Conservation (phyloP, 2,113 vertebrate genomes). For the Ameiurus melas region DNA sequence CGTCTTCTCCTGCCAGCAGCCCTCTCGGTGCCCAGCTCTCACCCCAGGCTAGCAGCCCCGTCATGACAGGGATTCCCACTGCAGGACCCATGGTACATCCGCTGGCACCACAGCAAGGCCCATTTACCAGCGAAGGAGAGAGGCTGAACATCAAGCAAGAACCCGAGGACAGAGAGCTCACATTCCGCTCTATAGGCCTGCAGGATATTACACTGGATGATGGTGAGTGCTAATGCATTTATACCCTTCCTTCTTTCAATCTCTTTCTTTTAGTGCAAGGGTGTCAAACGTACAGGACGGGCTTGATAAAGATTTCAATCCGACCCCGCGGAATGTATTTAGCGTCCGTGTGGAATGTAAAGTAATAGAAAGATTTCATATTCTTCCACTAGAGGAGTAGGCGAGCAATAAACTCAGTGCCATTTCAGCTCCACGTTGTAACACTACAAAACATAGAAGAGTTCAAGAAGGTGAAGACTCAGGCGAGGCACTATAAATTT, state of each 20-base stretch:
- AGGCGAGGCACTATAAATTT: not conserved
- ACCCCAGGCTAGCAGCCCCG: conserved; percentile 84
- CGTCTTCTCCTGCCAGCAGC: conserved; percentile 80
- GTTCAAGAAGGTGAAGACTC: not conserved
- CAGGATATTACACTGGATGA: conserved; percentile 98
- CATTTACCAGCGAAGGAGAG: conserved; percentile 80
- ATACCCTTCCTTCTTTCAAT: not conserved
- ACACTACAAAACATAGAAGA: not conserved
- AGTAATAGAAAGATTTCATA: not conserved
- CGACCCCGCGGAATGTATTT: not conserved
- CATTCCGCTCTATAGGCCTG: conserved; percentile 91
- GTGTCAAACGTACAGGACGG: not conserved
- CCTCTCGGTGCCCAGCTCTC: conserved; percentile 81
- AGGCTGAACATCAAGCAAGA: conserved; percentile 88
- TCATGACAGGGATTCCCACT: conserved; percentile 73
- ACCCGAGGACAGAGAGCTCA: conserved; percentile 88
- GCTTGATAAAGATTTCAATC: not conserved
- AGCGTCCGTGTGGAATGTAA: too few species aligned
- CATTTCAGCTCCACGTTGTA: not conserved
- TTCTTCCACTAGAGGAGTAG: not conserved
- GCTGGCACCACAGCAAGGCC: conserved; percentile 65
- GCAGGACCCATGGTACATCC: conserved; percentile 79
- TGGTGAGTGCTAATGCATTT: conserved; percentile 75
- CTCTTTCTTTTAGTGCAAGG: not conserved
- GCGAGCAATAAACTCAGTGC: not conserved